Base-by-base conservation (phyloP, 2,797 vertebrate genomes). In the Hypotaenidia philippensis region DNA sequence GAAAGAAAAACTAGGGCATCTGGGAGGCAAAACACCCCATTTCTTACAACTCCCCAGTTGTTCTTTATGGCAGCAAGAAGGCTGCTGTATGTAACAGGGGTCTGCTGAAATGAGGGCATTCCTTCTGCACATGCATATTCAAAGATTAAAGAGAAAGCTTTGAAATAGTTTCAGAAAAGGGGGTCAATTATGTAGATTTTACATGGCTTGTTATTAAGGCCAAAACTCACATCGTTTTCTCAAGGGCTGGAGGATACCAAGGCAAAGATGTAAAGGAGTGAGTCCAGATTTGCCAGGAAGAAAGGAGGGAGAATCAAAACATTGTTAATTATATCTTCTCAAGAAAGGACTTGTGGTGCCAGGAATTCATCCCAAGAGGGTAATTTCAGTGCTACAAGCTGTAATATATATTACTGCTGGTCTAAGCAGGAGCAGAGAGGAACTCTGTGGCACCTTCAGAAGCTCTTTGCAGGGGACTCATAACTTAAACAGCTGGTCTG, bases 151-250 rank as follows among this genome's bases (percentile, higher is more conserved):
- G 57, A 80, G 86, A 96, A 95, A 89, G 74, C 92, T 94, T 96
- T 93, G 90, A 95, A 93, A 96, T 68, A 55, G 44, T 97, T 94
- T 94, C 87, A 91, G 94, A 96, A 96, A 94, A 94, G 93, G 93
- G 94, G 94, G 95, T 96, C 95, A 97, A 90, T 97, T 97, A 97
- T 96, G 95, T 93, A 91, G 96, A 96, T 96, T 96, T 97, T 96
- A 59, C 94, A 91, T 85, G 79, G 86, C 82, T 96, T 96, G 85
- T 95, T 95, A 94, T 93, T 96, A 96, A 95, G 89, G 77, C 81
- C 91, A 96, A 93, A 92, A 96, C 87, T 95, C 85, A 87, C 90
- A 95, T 91, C 1, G 0, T 88, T 91, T 89, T 83, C 59, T 82
- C 81, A 80, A 87, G 72, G 75, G 89, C 84, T 93, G 90, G 91